Percentiles rank a stretch among this genome's conserved stretches.
Evolutionary conservation across 2,888 invertebrate genomes (phyloP).

Genomic region (Argyresthia goedartella): DNA sequence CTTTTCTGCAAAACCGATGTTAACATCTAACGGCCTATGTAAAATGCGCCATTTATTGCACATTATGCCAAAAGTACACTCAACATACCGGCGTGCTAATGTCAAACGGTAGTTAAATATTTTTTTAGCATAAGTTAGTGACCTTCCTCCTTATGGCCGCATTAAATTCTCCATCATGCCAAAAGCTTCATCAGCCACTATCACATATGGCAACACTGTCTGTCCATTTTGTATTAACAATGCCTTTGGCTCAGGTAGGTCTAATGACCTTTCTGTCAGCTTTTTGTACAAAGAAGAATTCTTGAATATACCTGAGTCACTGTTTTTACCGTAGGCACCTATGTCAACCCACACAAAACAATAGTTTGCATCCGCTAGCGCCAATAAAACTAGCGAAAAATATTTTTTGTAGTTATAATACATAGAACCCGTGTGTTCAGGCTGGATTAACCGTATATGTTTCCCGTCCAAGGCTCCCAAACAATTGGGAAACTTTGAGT

Average conservation of each 20-base stretch:
- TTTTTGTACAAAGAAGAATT: neutral
- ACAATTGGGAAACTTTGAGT: slow-evolving; percentile 16
- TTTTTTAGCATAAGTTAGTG: too few species aligned
- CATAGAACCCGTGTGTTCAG: slow-evolving; percentile 15
- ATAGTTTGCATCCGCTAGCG: slow-evolving; percentile 3
- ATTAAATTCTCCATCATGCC: too few species aligned
- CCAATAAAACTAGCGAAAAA: slow-evolving; percentile 15
- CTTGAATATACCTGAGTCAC: neutral
- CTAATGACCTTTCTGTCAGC: slow-evolving; percentile 1
- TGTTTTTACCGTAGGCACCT: neutral
- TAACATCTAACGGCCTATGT: too few species aligned
- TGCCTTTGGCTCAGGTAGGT: neutral
- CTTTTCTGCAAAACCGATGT: too few species aligned
- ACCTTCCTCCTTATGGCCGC: too few species aligned
- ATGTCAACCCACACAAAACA: slow-evolving; percentile 3
- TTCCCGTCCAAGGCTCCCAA: slow-evolving; percentile 17
- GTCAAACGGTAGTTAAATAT: too few species aligned
- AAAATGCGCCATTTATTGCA: too few species aligned
- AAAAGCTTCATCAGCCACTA: too few species aligned
- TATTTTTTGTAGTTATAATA: slow-evolving; percentile 16
- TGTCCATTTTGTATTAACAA: too few species aligned
- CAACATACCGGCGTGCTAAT: too few species aligned
- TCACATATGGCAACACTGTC: too few species aligned
- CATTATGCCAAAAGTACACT: too few species aligned
- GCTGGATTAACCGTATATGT: slow-evolving; percentile 16